Base-by-base conservation (phyloP, 2,888 invertebrate genomes). In the Trissoscelio sp. region DNA sequence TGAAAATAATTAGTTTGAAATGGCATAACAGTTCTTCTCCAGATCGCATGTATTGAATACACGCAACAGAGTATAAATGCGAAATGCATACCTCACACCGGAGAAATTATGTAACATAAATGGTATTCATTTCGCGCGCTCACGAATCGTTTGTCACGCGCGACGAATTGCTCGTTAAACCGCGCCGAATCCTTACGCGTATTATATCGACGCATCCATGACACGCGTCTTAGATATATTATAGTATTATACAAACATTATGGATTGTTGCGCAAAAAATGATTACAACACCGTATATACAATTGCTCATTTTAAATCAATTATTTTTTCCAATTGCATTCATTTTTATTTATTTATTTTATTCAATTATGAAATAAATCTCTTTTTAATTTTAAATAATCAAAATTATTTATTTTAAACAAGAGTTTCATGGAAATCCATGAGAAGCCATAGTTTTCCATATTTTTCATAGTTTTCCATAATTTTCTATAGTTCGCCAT, bases 91-190 rank as follows among this genome's bases (percentile, higher is more conserved):
- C 22, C 22, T 39, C 39, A 31, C 69, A 46, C 18, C 44, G 58
- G 11, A 44, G 20, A 53, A 78, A 66, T 78, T 70, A 72, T 72
- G 78, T 78, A 78, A 78, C 66, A 18, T 69, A 78, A 78, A 78
- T 64, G 70, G 53, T 72, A 72, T 78, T 64, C 78, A 57, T 70
- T 78, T 78, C 64, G 69, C 70, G 78, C 62, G 64, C 58, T 72
- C 66, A 58, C 79, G 72, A 79, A 79, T 79, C 66, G 70, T 72
- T 79, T 79, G 66, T 79, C 66, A 79, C 79, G 70, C 70, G 62
- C 69, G 69, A 62, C 77, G 77, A 78, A 67, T 67, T 24, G 70
- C 77, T 78, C 69, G 78, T 57, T 58, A 62, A 57, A 64, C 24
- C 48, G 31, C 51, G 53, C 44, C 46, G 69, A 69, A 75, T 67